Evolutionary conservation across 1,140 invertebrate genomes (phyloP), one percentile per base, ranked within the genome.

Genomic region (Trichonephila clavipes): DNA sequence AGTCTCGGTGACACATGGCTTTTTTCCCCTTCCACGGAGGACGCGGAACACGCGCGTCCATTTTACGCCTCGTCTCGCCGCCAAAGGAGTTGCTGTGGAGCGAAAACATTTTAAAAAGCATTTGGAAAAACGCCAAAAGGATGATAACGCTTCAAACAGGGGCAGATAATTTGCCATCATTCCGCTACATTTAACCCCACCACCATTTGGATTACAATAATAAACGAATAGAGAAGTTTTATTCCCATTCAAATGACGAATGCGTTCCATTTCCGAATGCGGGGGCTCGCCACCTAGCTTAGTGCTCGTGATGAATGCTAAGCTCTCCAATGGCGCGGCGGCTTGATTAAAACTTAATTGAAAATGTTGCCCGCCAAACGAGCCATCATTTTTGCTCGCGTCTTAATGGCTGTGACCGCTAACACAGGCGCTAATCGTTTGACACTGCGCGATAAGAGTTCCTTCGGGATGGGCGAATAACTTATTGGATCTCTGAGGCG

Each of bases 321-420:
- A 28, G 34, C 51, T 8, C 51, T 21, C 85, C 21, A 44, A 64
- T 88, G 28, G 59, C 12, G 21, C 66, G 64, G 88, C n/a, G 10
- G 88, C 58, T 89, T 72, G 88, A 89, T 89, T 89, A 89, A 89
- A 89, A 89, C 88, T 89, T 89, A 89, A 89, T 89, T 89, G 88
- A 77, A 89, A 89, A 69, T 40, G 88, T n/a, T 89, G 66, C 66
- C 34, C 12, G 59, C 59, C 64, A 87, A 87, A 87, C 85, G 24
- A 88, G 86, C 51, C 59, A 88, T 88, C 59, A 88, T 88, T 64
- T 88, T 88, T 88, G 86, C 86, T 28, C 14, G 24, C 44, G 83
- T 58, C 24, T 10, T 59, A 59, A 86, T 87, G 85, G 85, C 81
- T 19, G 8, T n/a, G 24, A 21, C 81, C 34, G 2, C 83, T 18